phyloP scores from a whole-genome alignment of 2,888 invertebrate genomes.

The Amiota minor region DNA sequence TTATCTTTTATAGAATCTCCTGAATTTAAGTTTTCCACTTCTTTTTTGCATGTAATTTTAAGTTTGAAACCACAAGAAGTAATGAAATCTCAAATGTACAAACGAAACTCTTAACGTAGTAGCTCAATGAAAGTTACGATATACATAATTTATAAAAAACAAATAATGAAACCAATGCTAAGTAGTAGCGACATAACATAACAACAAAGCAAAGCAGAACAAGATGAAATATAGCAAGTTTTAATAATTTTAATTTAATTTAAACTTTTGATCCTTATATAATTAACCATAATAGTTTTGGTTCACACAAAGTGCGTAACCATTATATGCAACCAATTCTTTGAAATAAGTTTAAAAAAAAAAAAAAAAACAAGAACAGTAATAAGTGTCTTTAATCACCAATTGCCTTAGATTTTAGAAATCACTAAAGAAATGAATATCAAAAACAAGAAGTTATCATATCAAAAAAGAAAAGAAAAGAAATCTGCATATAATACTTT shows the following conservation, averaged over 20 bases:
- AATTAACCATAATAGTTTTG: neutral
- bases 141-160: too few relatives aligned
- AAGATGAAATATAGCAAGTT: too few relatives aligned
- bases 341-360: constrained; percentile 22
- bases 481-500: too few relatives aligned
- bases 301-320: constrained; percentile 25
- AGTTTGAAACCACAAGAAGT: constrained; percentile 38
- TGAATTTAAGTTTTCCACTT: constrained; percentile 35
- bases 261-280: too few relatives aligned
- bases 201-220: constrained; percentile 29
- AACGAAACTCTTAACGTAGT: constrained; percentile 40
- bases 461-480: constrained; percentile 36
- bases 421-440: constrained; percentile 48
- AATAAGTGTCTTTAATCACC: constrained; percentile 57
- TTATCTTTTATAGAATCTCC: constrained; percentile 15
- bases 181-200: constrained; percentile 7
- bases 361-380: constrained; percentile 22
- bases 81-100: constrained; percentile 56
- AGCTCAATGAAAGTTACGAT: too few relatives aligned
- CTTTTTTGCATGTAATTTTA: constrained; percentile 18
- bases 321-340: neutral
- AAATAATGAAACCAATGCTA: constrained; percentile 29
- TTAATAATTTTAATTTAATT: too few relatives aligned
- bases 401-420: constrained; percentile 70
- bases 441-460: neutral